phyloP scores from a whole-genome alignment of 1,140 invertebrate genomes.

The Cyclina sinensis region DNA sequence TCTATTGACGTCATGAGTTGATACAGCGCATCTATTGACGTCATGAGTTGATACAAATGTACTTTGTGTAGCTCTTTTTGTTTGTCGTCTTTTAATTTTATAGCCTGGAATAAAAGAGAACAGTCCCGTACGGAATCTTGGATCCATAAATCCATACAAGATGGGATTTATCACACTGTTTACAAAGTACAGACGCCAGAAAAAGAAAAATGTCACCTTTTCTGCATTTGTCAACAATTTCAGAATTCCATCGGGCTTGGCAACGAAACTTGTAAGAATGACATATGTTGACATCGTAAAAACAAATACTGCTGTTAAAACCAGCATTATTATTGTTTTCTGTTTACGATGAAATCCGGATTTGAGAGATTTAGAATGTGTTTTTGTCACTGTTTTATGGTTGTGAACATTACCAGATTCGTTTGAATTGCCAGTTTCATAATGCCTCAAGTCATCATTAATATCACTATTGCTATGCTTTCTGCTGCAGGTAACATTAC shows the following conservation, averaged over 20 bases:
- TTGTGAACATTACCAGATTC: background rate
- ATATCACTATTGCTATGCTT: too few relatives aligned
- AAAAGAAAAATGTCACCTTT: conserved; percentile 35
- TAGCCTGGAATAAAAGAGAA: background rate
- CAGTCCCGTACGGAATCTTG: background rate
- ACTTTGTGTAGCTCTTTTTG: background rate
- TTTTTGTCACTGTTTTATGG: background rate
- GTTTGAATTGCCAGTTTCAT: background rate
- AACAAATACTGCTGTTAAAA: conserved; percentile 39
- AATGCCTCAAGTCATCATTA: too few relatives aligned
- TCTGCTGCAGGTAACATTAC: background rate
- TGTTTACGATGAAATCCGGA: background rate
- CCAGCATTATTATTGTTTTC: conserved; percentile 45
- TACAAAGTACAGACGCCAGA: conserved; percentile 35
- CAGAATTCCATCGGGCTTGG: background rate
- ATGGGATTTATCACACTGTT: conserved; percentile 33
- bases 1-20: too few relatives aligned
- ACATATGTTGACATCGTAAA: conserved; percentile 23
- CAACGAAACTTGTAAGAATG: background rate
- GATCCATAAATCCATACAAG: conserved; percentile 35
- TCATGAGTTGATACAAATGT: too few relatives aligned
- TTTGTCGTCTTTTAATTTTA: background rate
- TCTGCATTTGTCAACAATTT: background rate
- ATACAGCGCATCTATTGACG: too few relatives aligned
- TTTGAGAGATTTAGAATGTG: background rate